Base-by-base conservation (phyloP, 2,888 invertebrate species). In the Cremastinae sp. region DNA sequence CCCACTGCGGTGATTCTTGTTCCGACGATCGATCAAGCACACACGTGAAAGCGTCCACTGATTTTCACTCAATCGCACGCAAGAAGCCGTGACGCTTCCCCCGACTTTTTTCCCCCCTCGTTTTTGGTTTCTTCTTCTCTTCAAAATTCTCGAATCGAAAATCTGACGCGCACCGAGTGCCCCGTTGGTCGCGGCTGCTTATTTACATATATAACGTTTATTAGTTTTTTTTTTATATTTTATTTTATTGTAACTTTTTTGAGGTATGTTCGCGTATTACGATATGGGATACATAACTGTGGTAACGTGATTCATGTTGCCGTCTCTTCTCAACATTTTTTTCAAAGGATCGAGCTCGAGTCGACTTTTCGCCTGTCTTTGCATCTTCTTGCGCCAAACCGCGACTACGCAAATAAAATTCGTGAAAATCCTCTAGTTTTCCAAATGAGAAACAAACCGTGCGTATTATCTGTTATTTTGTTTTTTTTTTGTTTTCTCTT, bases 191-290 rank as follows among this genome's bases (percentile, higher is more conserved):
- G 70, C 62, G 58, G 75, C 74, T 74, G 73, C 75, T 80, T 78
- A 82, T 82, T 71, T 79, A 82, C 75, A 75, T 79, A 82, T 61
- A 53, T 68, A 59, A n/a, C 38, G 34, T 71, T 16, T 72, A n/a
- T n/a, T n/a, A n/a, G n/a, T n/a, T 36, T 61, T 70, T 51, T 38
- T 12, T 14, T 12, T 51, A 20, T 51, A 0, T n/a, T 65, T 45
- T 58, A 34, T 56, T 74, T 68, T 28, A 28, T 28, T 28, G 28
- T 28, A 3, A 28, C 72, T 71, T 62, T 68, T 70, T 75, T 77
- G 85, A 85, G 84, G 84, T 85, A 86, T 83, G 83, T 82, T 84
- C 77, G 81, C 82, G 77, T 82, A 80, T 80, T 84, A 83, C 83
- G 84, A 85, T 84, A 85, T 85, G 84, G 81, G 81, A 81, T 81